phyloP scores from a whole-genome alignment of 2,797 vertebrate genomes.

The Poecilia gillii region DNA sequence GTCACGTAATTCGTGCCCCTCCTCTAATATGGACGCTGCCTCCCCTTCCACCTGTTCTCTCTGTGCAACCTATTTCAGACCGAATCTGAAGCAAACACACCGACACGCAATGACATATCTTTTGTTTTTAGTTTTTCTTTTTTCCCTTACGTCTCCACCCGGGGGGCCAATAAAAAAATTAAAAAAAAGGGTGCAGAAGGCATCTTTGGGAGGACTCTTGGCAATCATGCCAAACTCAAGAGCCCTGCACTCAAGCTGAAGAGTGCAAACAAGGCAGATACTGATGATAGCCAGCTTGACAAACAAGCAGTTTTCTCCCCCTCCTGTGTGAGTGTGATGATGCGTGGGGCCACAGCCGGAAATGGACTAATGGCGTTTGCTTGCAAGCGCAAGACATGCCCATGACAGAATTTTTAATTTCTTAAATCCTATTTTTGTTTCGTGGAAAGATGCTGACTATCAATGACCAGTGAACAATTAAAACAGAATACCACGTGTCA shows the following conservation, averaged over 20 bases:
- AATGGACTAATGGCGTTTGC: constrained; percentile 44
- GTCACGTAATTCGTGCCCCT: constrained; percentile 18
- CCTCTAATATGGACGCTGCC: constrained; percentile 4
- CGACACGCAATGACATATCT: constrained; percentile 30
- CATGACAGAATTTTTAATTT: constrained; percentile 9
- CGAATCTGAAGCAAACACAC: constrained; percentile 22
- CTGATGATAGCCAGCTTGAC: constrained; percentile 53
- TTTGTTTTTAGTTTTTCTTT: constrained; percentile 19
- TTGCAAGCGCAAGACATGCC: constrained; percentile 1
- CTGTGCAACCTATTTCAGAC: constrained; percentile 14
- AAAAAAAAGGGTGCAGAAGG: constrained; percentile 25
- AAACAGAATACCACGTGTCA: constrained; percentile 47
- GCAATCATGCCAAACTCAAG: constrained; percentile 41
- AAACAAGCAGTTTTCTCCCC: constrained; percentile 51
- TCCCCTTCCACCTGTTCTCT: neutral
- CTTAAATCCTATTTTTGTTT: constrained; percentile 24
- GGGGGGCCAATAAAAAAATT: neutral
- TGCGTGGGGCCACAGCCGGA: constrained; percentile 52
- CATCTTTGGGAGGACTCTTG: constrained; percentile 42
- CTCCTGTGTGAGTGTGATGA: constrained; percentile 54
- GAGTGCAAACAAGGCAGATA: constrained; percentile 56
- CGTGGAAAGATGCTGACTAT: constrained; percentile 43
- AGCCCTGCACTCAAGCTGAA: constrained; percentile 54
- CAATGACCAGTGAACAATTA: constrained; percentile 67
- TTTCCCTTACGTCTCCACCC: constrained; percentile 24